A percentile compares a stretch with the other conserved stretches of the same genome.
phyloP scores from a whole-genome alignment of 2,797 vertebrate genomes.

The Falco columbarius region DNA sequence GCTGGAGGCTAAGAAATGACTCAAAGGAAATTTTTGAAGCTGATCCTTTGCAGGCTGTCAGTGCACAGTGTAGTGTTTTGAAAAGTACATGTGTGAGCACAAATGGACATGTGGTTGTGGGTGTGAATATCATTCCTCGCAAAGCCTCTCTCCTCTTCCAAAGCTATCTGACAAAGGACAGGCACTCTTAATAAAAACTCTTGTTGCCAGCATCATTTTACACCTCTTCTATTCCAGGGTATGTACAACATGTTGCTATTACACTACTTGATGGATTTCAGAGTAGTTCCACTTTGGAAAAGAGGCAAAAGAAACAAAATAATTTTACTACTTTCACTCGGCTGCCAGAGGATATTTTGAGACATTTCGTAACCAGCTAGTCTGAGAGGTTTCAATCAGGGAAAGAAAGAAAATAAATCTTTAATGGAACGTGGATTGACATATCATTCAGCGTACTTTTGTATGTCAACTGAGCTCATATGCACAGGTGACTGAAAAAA shows the following conservation, averaged over 20 bases:
- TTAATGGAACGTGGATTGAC: neutral
- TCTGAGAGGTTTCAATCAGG: slow-evolving; percentile 8
- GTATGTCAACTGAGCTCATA: neutral
- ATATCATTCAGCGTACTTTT: neutral
- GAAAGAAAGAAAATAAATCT: slow-evolving; percentile 11
- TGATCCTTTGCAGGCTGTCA: slow-evolving; percentile 17
- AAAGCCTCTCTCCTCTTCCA: neutral
- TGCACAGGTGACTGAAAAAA: neutral
- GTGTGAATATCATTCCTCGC: neutral
- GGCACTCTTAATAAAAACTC: neutral
- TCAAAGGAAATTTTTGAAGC: neutral
- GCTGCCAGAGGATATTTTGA: slow-evolving; percentile 19
- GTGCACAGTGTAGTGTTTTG: neutral
- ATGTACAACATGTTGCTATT: neutral
- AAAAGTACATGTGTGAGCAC: neutral
- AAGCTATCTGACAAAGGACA: slow-evolving; percentile 15
- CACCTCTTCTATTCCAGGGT: slow-evolving; percentile 3
- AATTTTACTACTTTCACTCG: slow-evolving; percentile 23
- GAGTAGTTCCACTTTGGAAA: neutral
- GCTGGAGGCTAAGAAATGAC: slow-evolving; percentile 1
- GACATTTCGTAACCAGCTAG: neutral
- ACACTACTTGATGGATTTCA: neutral
- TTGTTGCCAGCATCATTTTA: slow-evolving; percentile 25
- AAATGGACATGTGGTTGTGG: neutral
- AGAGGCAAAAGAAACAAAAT: slow-evolving; percentile 13